Evolutionary conservation across 2,797 vertebrate species (phyloP), one percentile per base, ranked within the genome.

Genomic region (Falco naumanni): DNA sequence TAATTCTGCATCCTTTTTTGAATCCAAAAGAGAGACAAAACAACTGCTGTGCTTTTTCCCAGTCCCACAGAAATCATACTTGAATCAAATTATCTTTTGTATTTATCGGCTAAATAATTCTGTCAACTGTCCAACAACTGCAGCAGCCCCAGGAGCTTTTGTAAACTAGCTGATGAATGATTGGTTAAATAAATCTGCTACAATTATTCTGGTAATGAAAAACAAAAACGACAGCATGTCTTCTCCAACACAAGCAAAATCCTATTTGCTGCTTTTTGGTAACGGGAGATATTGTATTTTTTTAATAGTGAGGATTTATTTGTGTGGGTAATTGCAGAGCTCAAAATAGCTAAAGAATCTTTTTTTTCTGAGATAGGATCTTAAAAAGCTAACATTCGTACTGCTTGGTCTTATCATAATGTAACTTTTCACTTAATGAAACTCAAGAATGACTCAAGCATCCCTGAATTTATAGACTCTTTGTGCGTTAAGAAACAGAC

Each of bases 381-480:
- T 97, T 88, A 72, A 86, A 97, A 95, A 96, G 80, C 84, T 68
- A 95, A 93, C 79, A 70, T 57, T 94, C 87, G 43, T 87, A 84
- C 80, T 93, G 94, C 96, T 93, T 69, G 13, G 92, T 87, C 87
- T 95, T 96, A 95, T 95, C 95, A 95, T 87, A 97, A 95, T 37
- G 66, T 81, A 94, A 85, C 84, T 84, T 96, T 96, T 96, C 96
- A 97, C 82, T 96, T 97, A 97, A 97, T 93, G 95, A 98, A 96
- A 94, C 90, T 94, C 93, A 97, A 92, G 77, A 96, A 97, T 97
- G 95, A 96, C 91, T 97, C 45, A 83, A 97, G 81, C 93, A 84
- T 60, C 48, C 9, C 74, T 96, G 87, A 95, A 98, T 98, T 98
- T 98, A 98, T 98, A 92, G 97, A 97, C 96, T 96, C 92, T 96